Percentiles rank a stretch among this genome's conserved stretches.
phyloP scores from a whole-genome alignment of 2,113 vertebrate species.

The Chrysochloris asiatica region DNA sequence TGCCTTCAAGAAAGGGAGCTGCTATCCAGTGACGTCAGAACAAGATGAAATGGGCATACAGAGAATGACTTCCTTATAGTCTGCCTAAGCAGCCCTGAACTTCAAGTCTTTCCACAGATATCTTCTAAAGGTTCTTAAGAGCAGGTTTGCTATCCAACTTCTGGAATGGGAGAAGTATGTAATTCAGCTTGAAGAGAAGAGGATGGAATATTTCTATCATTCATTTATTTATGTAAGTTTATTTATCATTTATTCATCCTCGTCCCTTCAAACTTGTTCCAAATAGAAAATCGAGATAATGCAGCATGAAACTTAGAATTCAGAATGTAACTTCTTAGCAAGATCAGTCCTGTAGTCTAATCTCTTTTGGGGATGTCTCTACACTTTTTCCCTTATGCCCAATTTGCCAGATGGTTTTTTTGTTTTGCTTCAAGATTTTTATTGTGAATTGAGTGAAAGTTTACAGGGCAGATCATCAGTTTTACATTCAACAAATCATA shows the following conservation, averaged over 20 bases:
- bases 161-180: not conserved
- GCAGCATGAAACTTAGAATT: not conserved
- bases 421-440: too few species aligned
- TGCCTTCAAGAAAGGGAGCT: not conserved
- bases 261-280: not conserved
- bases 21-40: not conserved
- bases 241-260: too few species aligned
- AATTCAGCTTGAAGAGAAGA: not conserved
- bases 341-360: not conserved
- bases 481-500: too few species aligned
- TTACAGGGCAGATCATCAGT: too few species aligned
- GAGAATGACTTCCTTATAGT: not conserved
- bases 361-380: not conserved
- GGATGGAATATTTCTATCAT: not conserved
- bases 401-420: too few species aligned
- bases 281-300: constrained; percentile 11
- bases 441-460: too few species aligned
- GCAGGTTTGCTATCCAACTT: not conserved
- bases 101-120: not conserved
- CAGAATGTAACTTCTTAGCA: not conserved
- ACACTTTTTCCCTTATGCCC: too few species aligned
- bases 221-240: constrained; percentile 33
- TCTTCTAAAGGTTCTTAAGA: constrained; percentile 12
- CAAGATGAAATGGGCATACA: not conserved
- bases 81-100: not conserved